A percentile compares a stretch with the other conserved stretches of the same genome.
Conservation (phyloP, 2,888 invertebrate genomes). For the Parnassius orleans region DNA sequence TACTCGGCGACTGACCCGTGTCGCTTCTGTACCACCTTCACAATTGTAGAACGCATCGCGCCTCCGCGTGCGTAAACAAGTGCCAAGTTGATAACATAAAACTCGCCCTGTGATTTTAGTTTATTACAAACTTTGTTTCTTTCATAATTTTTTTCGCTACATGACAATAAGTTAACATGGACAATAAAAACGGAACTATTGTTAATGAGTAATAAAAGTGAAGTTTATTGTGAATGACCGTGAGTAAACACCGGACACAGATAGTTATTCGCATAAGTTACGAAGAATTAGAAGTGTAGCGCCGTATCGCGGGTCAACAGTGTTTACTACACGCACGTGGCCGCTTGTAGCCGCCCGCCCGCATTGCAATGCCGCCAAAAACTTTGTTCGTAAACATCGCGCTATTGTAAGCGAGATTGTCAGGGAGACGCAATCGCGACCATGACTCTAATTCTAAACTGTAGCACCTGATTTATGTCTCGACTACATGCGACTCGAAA, state of each 20-base stretch:
- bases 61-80: conserved; percentile 61
- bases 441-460: conserved; percentile 69
- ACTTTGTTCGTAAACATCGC: conserved; percentile 71
- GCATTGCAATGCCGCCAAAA: conserved; percentile 77
- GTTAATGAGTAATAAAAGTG: conserved; percentile 14
- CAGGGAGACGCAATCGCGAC: conserved; percentile 52
- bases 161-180: conserved; percentile 50
- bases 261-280: conserved; percentile 19
- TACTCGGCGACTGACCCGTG: conserved; percentile 65
- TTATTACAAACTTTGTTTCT: conserved; percentile 42
- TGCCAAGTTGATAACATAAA: conserved; percentile 53
- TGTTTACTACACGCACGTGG: conserved; percentile 77
- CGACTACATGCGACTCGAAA: conserved; percentile 71
- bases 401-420: conserved; percentile 57
- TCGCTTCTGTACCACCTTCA: conserved; percentile 55
- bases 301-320: conserved; percentile 39
- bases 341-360: conserved; percentile 43
- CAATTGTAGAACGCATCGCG: conserved; percentile 48
- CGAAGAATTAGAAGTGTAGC: conserved; percentile 16
- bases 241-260: conserved; percentile 18
- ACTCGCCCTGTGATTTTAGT: conserved; percentile 57
- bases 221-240: conserved; percentile 13
- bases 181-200: conserved; percentile 37
- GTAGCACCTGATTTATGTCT: conserved; percentile 61
- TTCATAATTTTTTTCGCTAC: conserved; percentile 25